Base-by-base conservation (phyloP, 2,113 vertebrate genomes). In the Chaetura pelagica region DNA sequence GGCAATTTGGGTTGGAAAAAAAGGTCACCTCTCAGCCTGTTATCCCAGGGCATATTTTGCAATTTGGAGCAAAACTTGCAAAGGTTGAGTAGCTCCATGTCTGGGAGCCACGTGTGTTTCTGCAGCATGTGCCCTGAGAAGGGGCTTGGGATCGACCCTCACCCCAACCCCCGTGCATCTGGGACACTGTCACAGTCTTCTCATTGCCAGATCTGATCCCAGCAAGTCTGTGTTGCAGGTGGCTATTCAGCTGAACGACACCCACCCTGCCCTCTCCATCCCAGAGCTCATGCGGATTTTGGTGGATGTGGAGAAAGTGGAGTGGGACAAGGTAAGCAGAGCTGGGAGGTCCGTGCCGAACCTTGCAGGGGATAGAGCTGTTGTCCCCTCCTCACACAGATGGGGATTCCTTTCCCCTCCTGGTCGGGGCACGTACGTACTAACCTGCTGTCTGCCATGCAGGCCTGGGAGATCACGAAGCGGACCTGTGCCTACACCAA, bases 381-480 rank as follows among this genome's bases (percentile, higher is more conserved):
- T n/a, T 44, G n/a, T 42, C 27, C 30, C 44, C 7, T 18, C 40
- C 40, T 71, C 38, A 11, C 3, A 0, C 2, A 2, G 26, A 48
- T 42, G 40, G 40, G 20, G 12, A 62, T 76, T 85, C 7, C 74
- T 66, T 49, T 79, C 42, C 15, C 15, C 14, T 34, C 42, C 27
- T 59, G 74, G 20, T 27, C 32, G 4, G 38, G 35, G 12, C 5
- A 9, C 0, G 0, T 1, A 1, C 3, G 1, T 1, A 0, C 30
- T 80, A 42, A 86, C 29, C 24, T 14, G 38, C 64, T 87, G n/a
- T 91, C 27, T 66, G 46, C 35, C 22, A 44, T 2, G 2, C 87
- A 99, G 99, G 98, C 99, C 35, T 99, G 99, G 98, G 98, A 99
- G 61, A 97, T 99, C 97, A 99, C 99, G 0, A 98, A 97, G n/a